Base-by-base conservation (phyloP, 2,888 invertebrate species). In the Pterostichus madidus region DNA sequence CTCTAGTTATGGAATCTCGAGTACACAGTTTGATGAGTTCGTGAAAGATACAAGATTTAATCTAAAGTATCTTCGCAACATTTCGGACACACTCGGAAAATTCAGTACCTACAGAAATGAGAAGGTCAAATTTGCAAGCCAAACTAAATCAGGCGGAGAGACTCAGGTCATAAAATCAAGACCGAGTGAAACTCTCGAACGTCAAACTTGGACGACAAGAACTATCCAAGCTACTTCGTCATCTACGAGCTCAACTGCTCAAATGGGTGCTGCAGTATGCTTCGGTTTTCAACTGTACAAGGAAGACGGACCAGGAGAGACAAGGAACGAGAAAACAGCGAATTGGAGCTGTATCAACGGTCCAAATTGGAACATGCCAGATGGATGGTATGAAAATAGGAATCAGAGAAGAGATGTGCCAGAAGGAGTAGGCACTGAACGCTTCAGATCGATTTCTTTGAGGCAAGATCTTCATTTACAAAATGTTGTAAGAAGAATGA, bases 221-320 rank as follows among this genome's bases (percentile, higher is more conserved):
- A 83, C 35, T 32, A 85, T 86, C 8, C 86, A 86, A 82, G 35
- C 85, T 8, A 78, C 80, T 8, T 85, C 85, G 17, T 77, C 85
- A 32, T 73, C 86, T 13, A 85, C 85, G 7, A 85, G 84, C 75
- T 84, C 86, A 7, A 83, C 83, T 15, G 86, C 85, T n/a, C 76
- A 44, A n/a, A 84, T 86, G 84, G 86, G 85, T 15, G 86, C 86
- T 68, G 84, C 86, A 8, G 83, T 84, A 46, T 83, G 83, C 35
- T 86, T 86, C 56, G 86, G 86, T 5, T 86, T 86, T 80, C 86
- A 86, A 71, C 24, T 80, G 2, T 85, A 80, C 82, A 86, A 86
- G 73, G 86, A 86, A 83, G 85, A 86, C 76, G 86, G 85, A 52
- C 81, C 83, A 32, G 85, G 83, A 53, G 78, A 77, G 15, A 35